phyloP scores from a whole-genome alignment of 2,888 invertebrate genomes.

The Elmis aenea region DNA sequence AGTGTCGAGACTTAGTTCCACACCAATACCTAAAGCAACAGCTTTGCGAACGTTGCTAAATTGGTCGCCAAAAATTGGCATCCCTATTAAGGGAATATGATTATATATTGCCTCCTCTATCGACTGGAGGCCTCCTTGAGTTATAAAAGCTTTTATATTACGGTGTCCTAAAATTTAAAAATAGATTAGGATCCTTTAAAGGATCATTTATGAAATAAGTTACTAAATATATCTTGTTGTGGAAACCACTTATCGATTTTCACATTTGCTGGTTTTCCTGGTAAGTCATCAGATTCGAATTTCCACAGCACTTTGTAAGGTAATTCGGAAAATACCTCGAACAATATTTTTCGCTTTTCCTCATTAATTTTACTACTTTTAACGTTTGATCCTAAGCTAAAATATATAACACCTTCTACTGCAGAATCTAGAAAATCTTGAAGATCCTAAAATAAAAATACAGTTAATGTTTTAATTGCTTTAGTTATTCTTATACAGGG shows the following conservation, averaged over 20 bases:
- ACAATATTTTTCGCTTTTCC: slow-evolving; percentile 32
- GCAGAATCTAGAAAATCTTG: slow-evolving; percentile 37
- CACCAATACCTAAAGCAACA: slow-evolving; percentile 33
- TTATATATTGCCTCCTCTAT: slow-evolving; percentile 45
- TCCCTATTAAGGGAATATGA: slow-evolving; percentile 43
- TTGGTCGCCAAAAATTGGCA: slow-evolving; percentile 46
- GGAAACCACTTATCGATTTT: slow-evolving; percentile 43
- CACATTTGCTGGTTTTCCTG: slow-evolving; percentile 40
- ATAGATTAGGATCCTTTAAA: not conserved
- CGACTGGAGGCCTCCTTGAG: slow-evolving; percentile 48
- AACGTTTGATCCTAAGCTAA: slow-evolving; percentile 46
- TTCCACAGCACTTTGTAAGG: slow-evolving; percentile 47
- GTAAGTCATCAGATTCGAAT: slow-evolving; percentile 39
- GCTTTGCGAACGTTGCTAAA: slow-evolving; percentile 35
- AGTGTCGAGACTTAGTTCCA: slow-evolving; percentile 33
- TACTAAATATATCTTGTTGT: slow-evolving; percentile 42
- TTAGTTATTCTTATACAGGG: no score
- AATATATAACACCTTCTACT: slow-evolving; percentile 41
- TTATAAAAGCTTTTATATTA: slow-evolving; percentile 48
- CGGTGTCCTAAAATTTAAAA: slow-evolving; percentile 34
- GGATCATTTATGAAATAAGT: slow-evolving; percentile 5
- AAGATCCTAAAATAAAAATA: slow-evolving; percentile 36
- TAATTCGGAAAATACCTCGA: slow-evolving; percentile 40
- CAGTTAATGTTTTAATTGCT: not conserved
- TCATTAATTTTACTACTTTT: slow-evolving; percentile 36